Evolutionary conservation across 2,797 vertebrate species (phyloP).

Genomic region (Pangasius macronema): DNA sequence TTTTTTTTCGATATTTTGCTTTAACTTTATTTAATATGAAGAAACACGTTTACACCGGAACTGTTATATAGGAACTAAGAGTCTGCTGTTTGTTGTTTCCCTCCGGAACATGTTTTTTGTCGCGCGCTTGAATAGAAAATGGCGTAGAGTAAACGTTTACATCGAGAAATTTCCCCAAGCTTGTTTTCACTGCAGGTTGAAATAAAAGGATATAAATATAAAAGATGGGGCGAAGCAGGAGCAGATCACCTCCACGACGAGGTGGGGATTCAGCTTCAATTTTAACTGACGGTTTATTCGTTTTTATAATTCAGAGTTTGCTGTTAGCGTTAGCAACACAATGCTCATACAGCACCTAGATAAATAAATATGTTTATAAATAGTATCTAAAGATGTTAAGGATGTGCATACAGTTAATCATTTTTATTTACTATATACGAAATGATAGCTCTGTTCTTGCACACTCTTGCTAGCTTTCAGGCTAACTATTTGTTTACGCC

Average conservation of each 20-base stretch:
- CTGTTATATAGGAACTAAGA: neutral
- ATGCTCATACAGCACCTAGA: neutral
- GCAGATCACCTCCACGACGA: slow-evolving; percentile 73
- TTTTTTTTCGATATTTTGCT: neutral
- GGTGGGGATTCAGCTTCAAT: slow-evolving; percentile 59
- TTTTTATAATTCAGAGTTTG: neutral
- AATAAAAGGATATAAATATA: neutral
- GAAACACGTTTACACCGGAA: neutral
- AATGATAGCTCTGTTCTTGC: neutral
- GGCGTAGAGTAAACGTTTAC: neutral
- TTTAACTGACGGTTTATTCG: neutral
- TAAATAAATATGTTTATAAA: too few species aligned
- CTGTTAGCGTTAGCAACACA: neutral
- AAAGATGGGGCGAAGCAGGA: slow-evolving; percentile 76
- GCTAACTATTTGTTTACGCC: neutral
- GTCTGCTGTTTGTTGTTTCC: neutral
- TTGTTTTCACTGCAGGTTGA: neutral
- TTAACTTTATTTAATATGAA: neutral
- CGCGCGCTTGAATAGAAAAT: neutral
- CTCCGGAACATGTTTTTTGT: neutral
- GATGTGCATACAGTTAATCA: neutral
- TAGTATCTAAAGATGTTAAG: neutral
- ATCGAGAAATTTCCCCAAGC: neutral
- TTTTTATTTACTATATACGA: neutral
- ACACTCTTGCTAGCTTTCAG: neutral